These are phyloP conservation scores for Drosophila anceps DNA, from an alignment of 2,888 invertebrate species.

Conservation along the genomic window DNA sequence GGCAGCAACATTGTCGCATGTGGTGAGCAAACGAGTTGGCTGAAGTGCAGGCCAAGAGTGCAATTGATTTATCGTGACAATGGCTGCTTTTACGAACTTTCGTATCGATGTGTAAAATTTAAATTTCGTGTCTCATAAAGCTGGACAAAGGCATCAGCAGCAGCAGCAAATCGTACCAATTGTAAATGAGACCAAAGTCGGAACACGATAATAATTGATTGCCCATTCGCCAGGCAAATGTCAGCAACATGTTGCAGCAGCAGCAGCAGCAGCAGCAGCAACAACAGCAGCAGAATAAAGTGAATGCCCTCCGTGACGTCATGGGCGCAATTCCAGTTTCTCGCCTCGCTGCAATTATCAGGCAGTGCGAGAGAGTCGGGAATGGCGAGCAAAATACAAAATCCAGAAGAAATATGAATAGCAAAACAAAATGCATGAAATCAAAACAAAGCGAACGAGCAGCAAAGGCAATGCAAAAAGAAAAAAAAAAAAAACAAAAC, in stretches of 20 bases:
- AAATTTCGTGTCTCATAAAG: slow-evolving; percentile 76
- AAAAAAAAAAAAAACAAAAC: slow-evolving; percentile 35
- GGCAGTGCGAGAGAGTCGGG: slow-evolving; percentile 38
- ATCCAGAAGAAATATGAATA: slow-evolving; percentile 81
- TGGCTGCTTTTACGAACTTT: slow-evolving; percentile 61
- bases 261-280: slow-evolving; percentile 33
- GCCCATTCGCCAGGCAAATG: slow-evolving; percentile 45
- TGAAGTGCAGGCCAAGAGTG: slow-evolving; percentile 67
- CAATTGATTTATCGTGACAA: slow-evolving; percentile 83
- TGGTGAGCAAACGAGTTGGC: slow-evolving; percentile 29
- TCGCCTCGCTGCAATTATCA: slow-evolving; percentile 64
- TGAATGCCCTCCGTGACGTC: slow-evolving; percentile 82
- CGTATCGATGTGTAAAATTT: slow-evolving; percentile 75
- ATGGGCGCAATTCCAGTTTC: slow-evolving; percentile 66
- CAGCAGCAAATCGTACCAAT: slow-evolving; percentile 27
- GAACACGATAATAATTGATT: slow-evolving; percentile 54
- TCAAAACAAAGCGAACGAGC: slow-evolving; percentile 70
- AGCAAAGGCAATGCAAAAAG: slow-evolving; percentile 12
- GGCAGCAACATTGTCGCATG: slow-evolving; percentile 42
- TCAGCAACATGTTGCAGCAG: slow-evolving; percentile 67
- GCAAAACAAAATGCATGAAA: slow-evolving; percentile 79
- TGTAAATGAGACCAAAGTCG: slow-evolving; percentile 50
- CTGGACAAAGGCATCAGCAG: slow-evolving; percentile 54
- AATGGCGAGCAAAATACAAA: slow-evolving; percentile 82
- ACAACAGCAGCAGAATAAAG: slow-evolving; percentile 67